Evolutionary conservation across 1,140 invertebrate genomes (phyloP), one percentile per base, ranked within the genome.

Genomic region (Aricia agestis): DNA sequence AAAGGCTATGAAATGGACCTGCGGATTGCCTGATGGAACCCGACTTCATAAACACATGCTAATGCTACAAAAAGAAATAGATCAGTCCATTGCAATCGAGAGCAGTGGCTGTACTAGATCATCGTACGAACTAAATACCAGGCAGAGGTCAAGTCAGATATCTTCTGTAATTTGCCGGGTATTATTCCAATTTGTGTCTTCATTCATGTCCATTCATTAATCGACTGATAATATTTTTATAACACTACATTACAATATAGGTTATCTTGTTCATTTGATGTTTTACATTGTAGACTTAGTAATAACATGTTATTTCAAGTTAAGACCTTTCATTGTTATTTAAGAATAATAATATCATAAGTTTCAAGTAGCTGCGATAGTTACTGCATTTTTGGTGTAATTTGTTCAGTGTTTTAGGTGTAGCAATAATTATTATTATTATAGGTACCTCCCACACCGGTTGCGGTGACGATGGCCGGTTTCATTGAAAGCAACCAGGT

Each of bases 131-230:
- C 59, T 63, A 63, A 18, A 19, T 19, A 63, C 59, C 18, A 19
- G 66, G 72, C 72, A 74, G 70, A 74, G 72, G 72, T 76, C 69
- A 72, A 65, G 67, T 57, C 67, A 69, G 68, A 73, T 74, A 76
- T 65, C 68, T 72, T 71, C 65, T 72, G 72, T 76, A 76, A 74
- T 76, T 76, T 74, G 70, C 75, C 75, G 75, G 72, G 74, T 74
- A 69, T 76, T 45, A 36, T 36, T 36, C 36, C 36, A 36, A 17
- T 32, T 63, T 17, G 17, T 19, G 59, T 19, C 58, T 59, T 13
- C 59, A 63, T 63, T 52, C 41, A 57, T 52, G 67, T 52, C 25
- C 42, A 57, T 52, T 19, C 6, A 67, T 63, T 63, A n/a, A 59
- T 31, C 59, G 18, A 63, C 31, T 63, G 59, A 63, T 25, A 63